A percentile compares a stretch with the other conserved stretches of the same genome.
Evolutionary conservation across 1,140 invertebrate species (phyloP).

Genomic region (Cardiocondyla obscurior): DNA sequence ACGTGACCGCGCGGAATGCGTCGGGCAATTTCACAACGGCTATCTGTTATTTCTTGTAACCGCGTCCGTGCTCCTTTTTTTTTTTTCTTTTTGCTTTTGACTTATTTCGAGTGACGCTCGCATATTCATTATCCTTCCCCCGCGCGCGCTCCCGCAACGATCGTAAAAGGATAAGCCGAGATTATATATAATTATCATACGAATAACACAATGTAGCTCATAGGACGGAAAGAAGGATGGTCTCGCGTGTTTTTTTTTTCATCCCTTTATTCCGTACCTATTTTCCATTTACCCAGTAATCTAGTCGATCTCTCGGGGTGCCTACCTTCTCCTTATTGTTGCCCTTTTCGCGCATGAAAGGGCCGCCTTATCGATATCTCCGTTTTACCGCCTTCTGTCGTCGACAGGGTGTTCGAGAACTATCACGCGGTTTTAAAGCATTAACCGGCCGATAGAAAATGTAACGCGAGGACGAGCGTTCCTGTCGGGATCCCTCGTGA

Average conservation of each 20-base stretch:
- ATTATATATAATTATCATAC: slow-evolving; percentile 37
- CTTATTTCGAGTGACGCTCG: slow-evolving; percentile 22
- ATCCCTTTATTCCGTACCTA: slow-evolving; percentile 34
- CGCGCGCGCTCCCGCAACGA: slow-evolving; percentile 4
- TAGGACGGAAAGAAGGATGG: slow-evolving; percentile 8
- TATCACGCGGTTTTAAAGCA: slow-evolving; percentile 20
- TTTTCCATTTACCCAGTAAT: slow-evolving; percentile 42
- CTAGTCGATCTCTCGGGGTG: background rate
- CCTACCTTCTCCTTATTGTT: slow-evolving; percentile 24
- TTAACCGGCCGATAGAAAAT: slow-evolving; percentile 14
- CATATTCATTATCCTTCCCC: slow-evolving; percentile 29
- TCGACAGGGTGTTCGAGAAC: slow-evolving; percentile 34
- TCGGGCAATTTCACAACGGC: background rate
- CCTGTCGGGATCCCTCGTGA: slow-evolving; percentile 46
- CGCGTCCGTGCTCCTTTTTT: background rate
- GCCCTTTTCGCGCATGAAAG: slow-evolving; percentile 35
- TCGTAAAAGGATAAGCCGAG: slow-evolving; percentile 10
- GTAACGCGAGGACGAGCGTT: slow-evolving; percentile 15
- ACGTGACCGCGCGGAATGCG: slow-evolving; percentile 12
- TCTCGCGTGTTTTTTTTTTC: background rate
- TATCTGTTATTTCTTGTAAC: slow-evolving; percentile 18
- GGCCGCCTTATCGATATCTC: slow-evolving; percentile 36
- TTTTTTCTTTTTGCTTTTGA: too few relatives aligned
- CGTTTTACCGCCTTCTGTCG: background rate
- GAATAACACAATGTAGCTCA: slow-evolving; percentile 18